Percentiles rank a stretch among this genome's conserved stretches.
These are phyloP conservation scores for Thelaira solivaga DNA, from an alignment of 2,888 invertebrate species.

Conservation along the genomic window DNA sequence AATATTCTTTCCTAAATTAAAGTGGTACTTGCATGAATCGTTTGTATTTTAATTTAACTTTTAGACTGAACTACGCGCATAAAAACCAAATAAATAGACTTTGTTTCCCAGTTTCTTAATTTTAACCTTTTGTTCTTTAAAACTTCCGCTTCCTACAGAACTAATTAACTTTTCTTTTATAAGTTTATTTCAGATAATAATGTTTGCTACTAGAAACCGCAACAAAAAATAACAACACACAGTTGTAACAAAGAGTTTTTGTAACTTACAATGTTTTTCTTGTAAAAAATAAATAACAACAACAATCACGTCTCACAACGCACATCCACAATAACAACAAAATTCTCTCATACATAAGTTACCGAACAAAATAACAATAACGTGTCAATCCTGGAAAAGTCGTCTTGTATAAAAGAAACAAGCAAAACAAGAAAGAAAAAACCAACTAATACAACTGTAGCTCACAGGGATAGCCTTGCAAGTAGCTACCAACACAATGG, in stretches of 20 bases:
- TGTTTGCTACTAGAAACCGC: background rate
- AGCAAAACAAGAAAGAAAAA: background rate
- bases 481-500: conserved; percentile 6
- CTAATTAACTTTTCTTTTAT: conserved; percentile 54
- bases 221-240: background rate
- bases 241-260: background rate
- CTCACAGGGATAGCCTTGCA: background rate
- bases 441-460: background rate
- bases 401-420: conserved; percentile 9
- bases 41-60: background rate
- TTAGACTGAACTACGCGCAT: too few species aligned
- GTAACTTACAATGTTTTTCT: conserved; percentile 4
- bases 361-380: conserved; percentile 49
- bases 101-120: conserved; percentile 3
- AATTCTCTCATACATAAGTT: conserved; percentile 11
- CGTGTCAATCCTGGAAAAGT: conserved; percentile 39
- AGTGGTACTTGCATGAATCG: background rate
- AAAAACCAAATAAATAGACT: background rate
- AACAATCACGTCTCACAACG: background rate
- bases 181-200: conserved; percentile 39
- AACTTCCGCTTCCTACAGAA: conserved; percentile 46
- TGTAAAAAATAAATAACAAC: conserved; percentile 10
- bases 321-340: too few species aligned
- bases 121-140: conserved; percentile 25
- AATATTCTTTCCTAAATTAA: too few species aligned